These are phyloP conservation scores for Eulemur macaco DNA, from an alignment of 2,113 vertebrate species.

Conservation along the genomic window DNA sequence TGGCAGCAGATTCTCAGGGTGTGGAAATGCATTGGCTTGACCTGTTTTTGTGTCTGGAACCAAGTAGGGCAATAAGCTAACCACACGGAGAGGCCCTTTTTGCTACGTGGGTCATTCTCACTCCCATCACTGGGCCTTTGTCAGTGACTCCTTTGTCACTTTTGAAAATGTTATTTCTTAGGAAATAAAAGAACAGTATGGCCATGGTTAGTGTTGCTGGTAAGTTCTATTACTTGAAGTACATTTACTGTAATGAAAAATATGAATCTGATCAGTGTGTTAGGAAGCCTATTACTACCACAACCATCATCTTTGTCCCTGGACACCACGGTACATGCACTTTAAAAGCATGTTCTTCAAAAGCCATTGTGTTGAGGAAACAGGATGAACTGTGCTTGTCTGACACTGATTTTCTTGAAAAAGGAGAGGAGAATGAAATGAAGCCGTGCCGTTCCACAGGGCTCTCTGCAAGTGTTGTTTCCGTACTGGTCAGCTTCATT, in stretches of 20 bases:
- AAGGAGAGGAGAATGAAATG: background rate
- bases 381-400: background rate
- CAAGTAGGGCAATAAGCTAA: background rate
- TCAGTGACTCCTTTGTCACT: slow-evolving; percentile 57
- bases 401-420: background rate
- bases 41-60: background rate
- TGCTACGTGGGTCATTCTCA: background rate
- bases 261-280: slow-evolving; percentile 46
- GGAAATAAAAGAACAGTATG: slow-evolving; percentile 65
- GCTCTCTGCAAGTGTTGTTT: background rate
- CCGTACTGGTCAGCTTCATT: rapidly evolving
- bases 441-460: rapidly evolving
- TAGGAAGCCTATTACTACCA: background rate
- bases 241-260: slow-evolving; percentile 38
- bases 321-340: background rate
- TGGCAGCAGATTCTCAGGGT: background rate
- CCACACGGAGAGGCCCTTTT: background rate
- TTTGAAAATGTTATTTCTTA: slow-evolving; percentile 65
- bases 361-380: slow-evolving; percentile 36
- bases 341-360: slow-evolving; percentile 53
- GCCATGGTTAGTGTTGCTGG: background rate
- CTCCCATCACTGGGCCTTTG: background rate
- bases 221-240: slow-evolving; percentile 40
- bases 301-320: slow-evolving; percentile 25
- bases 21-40: background rate